phyloP scores from a whole-genome alignment of 2,888 invertebrate genomes.

The Cerastis leucographa region DNA sequence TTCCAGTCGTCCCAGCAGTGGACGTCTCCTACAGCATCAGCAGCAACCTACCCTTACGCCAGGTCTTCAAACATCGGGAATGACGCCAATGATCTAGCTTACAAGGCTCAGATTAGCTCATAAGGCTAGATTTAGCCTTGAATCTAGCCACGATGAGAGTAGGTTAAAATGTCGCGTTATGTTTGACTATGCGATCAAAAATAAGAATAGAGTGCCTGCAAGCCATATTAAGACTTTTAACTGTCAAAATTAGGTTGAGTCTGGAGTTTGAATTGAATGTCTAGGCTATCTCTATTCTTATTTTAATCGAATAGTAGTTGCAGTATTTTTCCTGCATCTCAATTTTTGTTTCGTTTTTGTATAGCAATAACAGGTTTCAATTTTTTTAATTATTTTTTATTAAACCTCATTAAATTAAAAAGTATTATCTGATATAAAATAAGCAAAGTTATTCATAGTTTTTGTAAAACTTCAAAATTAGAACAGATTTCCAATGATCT shows the following conservation, averaged over 20 bases:
- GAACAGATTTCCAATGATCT: conserved; percentile 76
- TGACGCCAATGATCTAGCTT: conserved; percentile 93
- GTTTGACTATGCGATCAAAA: background rate
- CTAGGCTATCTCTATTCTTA: background rate
- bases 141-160: background rate
- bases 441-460: conserved; percentile 17
- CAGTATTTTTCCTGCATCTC: background rate
- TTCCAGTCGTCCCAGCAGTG: conserved; percentile 85
- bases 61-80: conserved; percentile 86
- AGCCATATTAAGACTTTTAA: background rate
- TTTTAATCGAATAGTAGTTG: conserved; percentile 7
- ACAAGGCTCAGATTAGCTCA: conserved; percentile 91
- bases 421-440: conserved; percentile 34
- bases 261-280: background rate
- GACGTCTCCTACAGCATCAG: conserved; percentile 85
- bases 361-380: conserved; percentile 2
- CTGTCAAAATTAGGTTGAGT: too few relatives aligned
- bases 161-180: conserved; percentile 1
- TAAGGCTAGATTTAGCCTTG: conserved; percentile 64
- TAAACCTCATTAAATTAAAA: background rate
- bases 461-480: conserved; percentile 46
- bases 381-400: conserved; percentile 5
- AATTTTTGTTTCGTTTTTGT: background rate
- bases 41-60: conserved; percentile 86
- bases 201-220: background rate